phyloP scores from a whole-genome alignment of 2,797 vertebrate species.

The Peromyscus eremicus region DNA sequence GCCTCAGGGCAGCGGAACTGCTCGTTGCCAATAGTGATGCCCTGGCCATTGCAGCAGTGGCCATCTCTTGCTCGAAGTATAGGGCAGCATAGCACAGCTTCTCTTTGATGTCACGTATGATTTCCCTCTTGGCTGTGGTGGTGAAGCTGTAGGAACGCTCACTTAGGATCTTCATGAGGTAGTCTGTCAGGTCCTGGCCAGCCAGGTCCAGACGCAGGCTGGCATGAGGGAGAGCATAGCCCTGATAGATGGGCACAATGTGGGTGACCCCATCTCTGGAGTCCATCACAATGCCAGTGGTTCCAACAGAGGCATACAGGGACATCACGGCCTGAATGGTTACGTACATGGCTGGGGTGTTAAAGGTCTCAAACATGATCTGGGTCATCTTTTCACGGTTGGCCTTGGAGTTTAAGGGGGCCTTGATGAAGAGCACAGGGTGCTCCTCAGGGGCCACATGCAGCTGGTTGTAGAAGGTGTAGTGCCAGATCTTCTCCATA shows the following conservation, averaged over 20 bases:
- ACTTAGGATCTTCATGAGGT: background rate
- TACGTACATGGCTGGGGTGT: background rate
- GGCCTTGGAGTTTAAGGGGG: conserved; percentile 93
- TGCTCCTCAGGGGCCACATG: conserved; percentile 93
- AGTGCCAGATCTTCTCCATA: conserved; percentile 96
- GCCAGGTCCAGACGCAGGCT: background rate
- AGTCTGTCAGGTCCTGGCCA: background rate
- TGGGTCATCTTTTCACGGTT: background rate
- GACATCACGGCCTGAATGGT: background rate
- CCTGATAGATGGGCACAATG: background rate
- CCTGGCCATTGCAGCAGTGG: too few species aligned
- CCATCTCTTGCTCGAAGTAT: too few species aligned
- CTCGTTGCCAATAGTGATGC: too few species aligned
- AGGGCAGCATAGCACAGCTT: background rate
- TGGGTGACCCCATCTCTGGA: background rate
- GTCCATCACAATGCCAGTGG: background rate
- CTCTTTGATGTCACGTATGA: background rate
- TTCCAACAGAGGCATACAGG: background rate
- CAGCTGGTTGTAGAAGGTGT: conserved; percentile 95
- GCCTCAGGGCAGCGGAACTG: too few species aligned
- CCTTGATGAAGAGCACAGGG: conserved; percentile 93
- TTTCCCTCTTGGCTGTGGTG: background rate
- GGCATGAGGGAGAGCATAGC: background rate
- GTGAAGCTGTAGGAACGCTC: background rate
- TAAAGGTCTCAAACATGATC: background rate